phyloP scores from a whole-genome alignment of 2,888 invertebrate genomes.

The Chymomyza procnemis region DNA sequence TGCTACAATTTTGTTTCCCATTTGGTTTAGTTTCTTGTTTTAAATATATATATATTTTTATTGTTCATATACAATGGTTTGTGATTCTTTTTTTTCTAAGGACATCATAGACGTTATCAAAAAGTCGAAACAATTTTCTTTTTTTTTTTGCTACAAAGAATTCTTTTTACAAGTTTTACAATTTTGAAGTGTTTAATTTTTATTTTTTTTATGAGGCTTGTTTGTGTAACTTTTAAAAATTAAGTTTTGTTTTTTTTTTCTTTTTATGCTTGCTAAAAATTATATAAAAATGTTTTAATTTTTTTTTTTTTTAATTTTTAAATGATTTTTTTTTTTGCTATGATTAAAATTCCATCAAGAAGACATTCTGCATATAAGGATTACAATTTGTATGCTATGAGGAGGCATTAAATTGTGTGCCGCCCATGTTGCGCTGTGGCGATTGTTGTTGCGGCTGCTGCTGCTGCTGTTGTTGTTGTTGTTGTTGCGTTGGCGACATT shows the following conservation, averaged over 20 bases:
- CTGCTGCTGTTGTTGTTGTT: conserved; percentile 26
- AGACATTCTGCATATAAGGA: conserved; percentile 56
- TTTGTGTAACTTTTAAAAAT: conserved; percentile 30
- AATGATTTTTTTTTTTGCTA: conserved; percentile 16
- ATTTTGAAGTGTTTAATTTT: conserved; percentile 18
- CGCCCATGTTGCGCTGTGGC: conserved; percentile 44
- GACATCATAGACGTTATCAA: conserved; percentile 66
- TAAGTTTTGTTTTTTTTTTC: neutral
- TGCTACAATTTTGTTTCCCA: conserved; percentile 7
- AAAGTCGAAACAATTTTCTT: conserved; percentile 58
- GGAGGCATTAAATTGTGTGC: conserved; percentile 39
- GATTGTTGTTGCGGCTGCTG: conserved; percentile 39
- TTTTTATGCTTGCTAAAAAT: conserved; percentile 49
- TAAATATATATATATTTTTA: conserved; percentile 56
- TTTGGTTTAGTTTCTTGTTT: conserved; percentile 7
- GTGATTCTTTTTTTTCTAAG: conserved; percentile 26
- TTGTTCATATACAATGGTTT: conserved; percentile 13
- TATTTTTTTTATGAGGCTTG: conserved; percentile 16
- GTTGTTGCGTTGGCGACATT: conserved; percentile 43
- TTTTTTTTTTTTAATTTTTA: conserved; percentile 4
- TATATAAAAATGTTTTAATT: conserved; percentile 37
- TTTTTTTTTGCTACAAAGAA: conserved; percentile 38
- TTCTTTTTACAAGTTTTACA: conserved; percentile 61
- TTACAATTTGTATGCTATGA: conserved; percentile 59
- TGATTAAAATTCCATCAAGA: conserved; percentile 65